Percentiles rank a stretch among this genome's conserved stretches.
These are phyloP conservation scores for Tenebrio molitor DNA, from an alignment of 1,140 invertebrate species.

Conservation along the genomic window DNA sequence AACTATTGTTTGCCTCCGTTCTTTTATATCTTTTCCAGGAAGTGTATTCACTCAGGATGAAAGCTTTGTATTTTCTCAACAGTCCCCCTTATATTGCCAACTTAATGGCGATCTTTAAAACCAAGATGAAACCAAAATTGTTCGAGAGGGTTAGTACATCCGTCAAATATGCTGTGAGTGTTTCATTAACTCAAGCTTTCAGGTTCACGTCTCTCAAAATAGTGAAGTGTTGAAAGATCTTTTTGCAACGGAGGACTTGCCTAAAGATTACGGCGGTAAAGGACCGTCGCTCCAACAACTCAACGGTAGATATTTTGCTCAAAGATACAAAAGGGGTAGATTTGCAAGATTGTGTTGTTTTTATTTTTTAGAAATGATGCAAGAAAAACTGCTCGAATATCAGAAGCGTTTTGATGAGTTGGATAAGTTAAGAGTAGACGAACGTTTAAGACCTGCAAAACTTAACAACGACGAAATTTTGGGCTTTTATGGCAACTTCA, in stretches of 20 bases:
- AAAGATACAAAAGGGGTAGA: too few species aligned
- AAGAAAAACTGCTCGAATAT: too few species aligned
- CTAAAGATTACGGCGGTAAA: slow-evolving; percentile 44
- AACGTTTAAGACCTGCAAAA: too few species aligned
- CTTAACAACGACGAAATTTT: too few species aligned
- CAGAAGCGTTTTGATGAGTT: too few species aligned
- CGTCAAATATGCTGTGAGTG: too few species aligned
- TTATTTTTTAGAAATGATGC: too few species aligned
- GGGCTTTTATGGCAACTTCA: too few species aligned
- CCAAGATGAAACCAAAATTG: slow-evolving; percentile 3
- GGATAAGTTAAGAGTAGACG: too few species aligned
- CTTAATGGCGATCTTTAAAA: background rate
- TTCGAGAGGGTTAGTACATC: slow-evolving; percentile 6
- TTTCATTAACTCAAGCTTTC: too few species aligned
- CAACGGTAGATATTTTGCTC: too few species aligned
- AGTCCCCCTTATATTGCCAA: background rate
- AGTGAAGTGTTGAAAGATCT: slow-evolving; percentile 1
- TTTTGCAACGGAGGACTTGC: slow-evolving; percentile 6
- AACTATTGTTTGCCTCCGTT: background rate
- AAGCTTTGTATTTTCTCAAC: slow-evolving; percentile 1
- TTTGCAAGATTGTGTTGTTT: too few species aligned
- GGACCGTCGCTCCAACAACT: slow-evolving; percentile 10
- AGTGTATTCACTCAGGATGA: background rate
- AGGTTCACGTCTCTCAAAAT: slow-evolving; percentile 6
- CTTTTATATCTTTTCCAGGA: background rate